Base-by-base conservation (phyloP, 2,888 invertebrate genomes). In the Agrotis exclamationis region DNA sequence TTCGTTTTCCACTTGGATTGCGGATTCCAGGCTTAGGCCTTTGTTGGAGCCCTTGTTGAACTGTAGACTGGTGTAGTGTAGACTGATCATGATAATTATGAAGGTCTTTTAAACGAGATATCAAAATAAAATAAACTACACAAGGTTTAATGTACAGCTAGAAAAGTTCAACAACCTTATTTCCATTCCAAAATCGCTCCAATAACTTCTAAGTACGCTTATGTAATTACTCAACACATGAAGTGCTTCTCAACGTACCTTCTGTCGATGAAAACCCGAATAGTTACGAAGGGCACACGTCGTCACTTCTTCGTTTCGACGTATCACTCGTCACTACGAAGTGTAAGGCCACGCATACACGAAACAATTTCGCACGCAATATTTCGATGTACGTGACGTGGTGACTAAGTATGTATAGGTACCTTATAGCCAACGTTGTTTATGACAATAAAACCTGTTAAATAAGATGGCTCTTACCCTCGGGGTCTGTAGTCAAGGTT, bases 281-380 rank as follows among this genome's bases (percentile, higher is more conserved):
- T 56, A 76, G 33, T 48, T 44, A 33, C 63, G 74, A 81, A 84
- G 84, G 82, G 82, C 79, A 62, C 82, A 72, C 79, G 74, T 75
- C 54, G 48, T 13, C 11, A 33, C 59, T 22, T 13, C 45, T 44
- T 53, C 70, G 56, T 45, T 54, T 22, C 24, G 22, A 51, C 65
- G 62, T 18, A 63, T 24, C 48, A 63, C 28, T 63, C 69, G 58
- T 53, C 74, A 69, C 64, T 28, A 58, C 20, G 45, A 3, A 47
- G 44, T 14, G 44, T 74, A 74, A 83, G 79, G 75, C 54, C 75
- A 77, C 60, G 68, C 72, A 70, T 63, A 74, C 76, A 72, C 56
- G 59, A 54, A 63, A 72, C 72, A 69, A 76, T 81, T 80, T 69
- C 70, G 82, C 81, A 79, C 76, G 84, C 83, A 87, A 82, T 76